Evolutionary conservation across 2,888 invertebrate genomes (phyloP).

Genomic region (Callinectes sapidus): DNA sequence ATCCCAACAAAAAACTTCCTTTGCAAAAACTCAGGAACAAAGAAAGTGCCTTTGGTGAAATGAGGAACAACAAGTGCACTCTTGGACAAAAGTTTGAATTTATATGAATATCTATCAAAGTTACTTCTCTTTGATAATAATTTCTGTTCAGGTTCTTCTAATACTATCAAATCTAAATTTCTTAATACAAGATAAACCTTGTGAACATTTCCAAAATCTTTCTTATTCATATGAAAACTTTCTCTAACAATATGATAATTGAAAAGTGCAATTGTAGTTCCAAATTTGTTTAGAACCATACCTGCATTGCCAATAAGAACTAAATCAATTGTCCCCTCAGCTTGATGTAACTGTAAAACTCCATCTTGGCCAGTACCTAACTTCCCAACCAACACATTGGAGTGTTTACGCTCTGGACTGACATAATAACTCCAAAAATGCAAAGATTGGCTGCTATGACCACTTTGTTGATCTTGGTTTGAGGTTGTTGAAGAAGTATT

Average conservation of each 20-base stretch:
- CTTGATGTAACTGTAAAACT: not conserved
- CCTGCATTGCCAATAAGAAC: not conserved
- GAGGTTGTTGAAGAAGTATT: not conserved
- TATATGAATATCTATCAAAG: not conserved
- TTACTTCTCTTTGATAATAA: not conserved
- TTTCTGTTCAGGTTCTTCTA: not conserved
- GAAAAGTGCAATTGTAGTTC: not conserved
- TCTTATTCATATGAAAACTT: not conserved
- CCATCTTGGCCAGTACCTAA: not conserved
- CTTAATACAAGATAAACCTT: not conserved
- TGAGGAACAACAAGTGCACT: not conserved
- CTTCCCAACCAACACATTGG: not conserved
- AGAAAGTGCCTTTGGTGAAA: not conserved
- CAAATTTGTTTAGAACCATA: not conserved
- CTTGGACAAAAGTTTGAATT: not conserved
- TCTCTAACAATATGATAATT: conserved; percentile 3
- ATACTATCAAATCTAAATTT: not conserved
- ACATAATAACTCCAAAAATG: not conserved
- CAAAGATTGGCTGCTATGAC: not conserved
- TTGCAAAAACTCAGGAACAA: not conserved
- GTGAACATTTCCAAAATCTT: not conserved
- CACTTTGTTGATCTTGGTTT: not conserved
- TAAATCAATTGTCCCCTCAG: not conserved
- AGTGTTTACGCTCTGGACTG: not conserved
- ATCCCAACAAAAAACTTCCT: not conserved